These are phyloP conservation scores for Intoshia linei DNA, from an alignment of 1,140 invertebrate species.

Conservation along the genomic window DNA sequence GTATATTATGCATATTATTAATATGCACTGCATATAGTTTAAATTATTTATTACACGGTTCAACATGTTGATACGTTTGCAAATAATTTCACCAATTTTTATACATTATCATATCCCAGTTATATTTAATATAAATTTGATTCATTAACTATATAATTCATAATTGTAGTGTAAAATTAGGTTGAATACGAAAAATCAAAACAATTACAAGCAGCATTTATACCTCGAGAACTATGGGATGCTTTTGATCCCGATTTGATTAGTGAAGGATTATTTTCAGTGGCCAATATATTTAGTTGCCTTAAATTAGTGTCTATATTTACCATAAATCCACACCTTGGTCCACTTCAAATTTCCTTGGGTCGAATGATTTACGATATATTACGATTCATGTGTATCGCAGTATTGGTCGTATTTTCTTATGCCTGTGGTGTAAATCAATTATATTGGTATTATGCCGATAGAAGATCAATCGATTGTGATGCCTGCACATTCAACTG, in stretches of 20 bases:
- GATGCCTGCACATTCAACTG: conserved; percentile 25
- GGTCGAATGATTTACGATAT: conserved; percentile 90
- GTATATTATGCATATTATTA: too few relatives aligned
- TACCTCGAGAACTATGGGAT: conserved; percentile 48
- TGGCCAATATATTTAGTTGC: conserved; percentile 74
- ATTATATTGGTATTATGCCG: conserved; percentile 73
- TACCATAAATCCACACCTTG: conserved; percentile 82
- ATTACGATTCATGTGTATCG: conserved; percentile 70
- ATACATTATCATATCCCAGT: too few relatives aligned
- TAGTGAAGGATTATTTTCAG: conserved; percentile 63
- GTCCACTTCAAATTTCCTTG: conserved; percentile 74
- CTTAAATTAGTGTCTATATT: conserved; percentile 92
- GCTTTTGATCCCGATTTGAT: conserved; percentile 65
- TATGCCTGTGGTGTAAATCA: conserved; percentile 80
- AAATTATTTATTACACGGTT: too few relatives aligned
- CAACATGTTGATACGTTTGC: too few relatives aligned
- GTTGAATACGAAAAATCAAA: conserved; percentile 7
- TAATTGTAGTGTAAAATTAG: not conserved
- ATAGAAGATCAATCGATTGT: conserved; percentile 50
- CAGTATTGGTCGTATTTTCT: conserved; percentile 70
- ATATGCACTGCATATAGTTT: too few relatives aligned
- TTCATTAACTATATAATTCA: not conserved
- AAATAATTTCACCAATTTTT: too few relatives aligned
- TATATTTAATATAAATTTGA: too few relatives aligned
- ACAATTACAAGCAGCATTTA: conserved; percentile 31